Percentiles rank a stretch among this genome's conserved stretches.
phyloP scores from a whole-genome alignment of 2,888 invertebrate species.

The Nomada ferruginata region DNA sequence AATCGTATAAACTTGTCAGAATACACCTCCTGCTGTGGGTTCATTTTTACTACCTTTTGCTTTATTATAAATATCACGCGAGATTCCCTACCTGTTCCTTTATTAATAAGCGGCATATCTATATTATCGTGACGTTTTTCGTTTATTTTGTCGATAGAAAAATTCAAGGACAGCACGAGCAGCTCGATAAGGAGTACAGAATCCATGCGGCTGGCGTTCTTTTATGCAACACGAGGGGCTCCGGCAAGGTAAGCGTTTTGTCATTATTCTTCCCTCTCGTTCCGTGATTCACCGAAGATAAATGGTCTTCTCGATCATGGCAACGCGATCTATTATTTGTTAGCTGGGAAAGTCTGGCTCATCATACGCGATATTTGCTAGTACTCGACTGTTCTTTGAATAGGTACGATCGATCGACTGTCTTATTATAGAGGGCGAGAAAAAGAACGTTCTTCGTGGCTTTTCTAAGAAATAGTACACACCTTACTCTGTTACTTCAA shows the following conservation, averaged over 20 bases:
- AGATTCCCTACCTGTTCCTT: neutral
- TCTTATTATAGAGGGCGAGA: neutral
- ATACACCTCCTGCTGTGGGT: too few species aligned
- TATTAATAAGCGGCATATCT: neutral
- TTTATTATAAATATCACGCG: too few species aligned
- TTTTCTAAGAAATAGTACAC: slow-evolving; percentile 16
- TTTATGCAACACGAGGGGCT: slow-evolving; percentile 87
- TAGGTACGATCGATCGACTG: slow-evolving; percentile 47
- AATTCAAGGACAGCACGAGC: slow-evolving; percentile 89
- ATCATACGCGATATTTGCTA: slow-evolving; percentile 27
- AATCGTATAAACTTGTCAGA: too few species aligned
- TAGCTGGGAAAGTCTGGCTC: slow-evolving; percentile 30
- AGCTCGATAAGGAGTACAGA: slow-evolving; percentile 89
- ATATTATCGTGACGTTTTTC: slow-evolving; percentile 25
- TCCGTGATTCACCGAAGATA: slow-evolving; percentile 58
- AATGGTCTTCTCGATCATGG: slow-evolving; percentile 64
- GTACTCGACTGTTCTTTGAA: slow-evolving; percentile 49
- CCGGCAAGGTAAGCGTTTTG: slow-evolving; percentile 86
- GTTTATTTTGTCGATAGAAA: slow-evolving; percentile 86
- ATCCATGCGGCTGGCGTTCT: slow-evolving; percentile 88
- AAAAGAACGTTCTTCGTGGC: neutral
- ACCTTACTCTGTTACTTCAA: neutral
- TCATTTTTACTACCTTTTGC: too few species aligned
- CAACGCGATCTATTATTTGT: slow-evolving; percentile 56
- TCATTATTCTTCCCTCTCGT: slow-evolving; percentile 59